Conservation (phyloP, 2,888 invertebrate genomes). For the Spatulosminthurus flaviceps region DNA sequence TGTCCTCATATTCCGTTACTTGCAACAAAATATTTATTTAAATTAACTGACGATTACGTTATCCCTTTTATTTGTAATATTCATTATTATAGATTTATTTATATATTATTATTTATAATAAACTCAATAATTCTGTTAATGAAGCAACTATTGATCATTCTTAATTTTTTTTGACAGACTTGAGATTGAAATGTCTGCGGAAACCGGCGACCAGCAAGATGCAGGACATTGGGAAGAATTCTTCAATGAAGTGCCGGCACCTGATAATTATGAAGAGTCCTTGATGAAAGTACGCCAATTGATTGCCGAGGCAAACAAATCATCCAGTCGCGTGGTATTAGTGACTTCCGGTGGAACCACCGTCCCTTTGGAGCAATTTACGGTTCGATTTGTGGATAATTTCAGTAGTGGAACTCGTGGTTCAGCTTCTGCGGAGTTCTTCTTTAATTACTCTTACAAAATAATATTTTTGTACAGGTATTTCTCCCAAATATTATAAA, state of each 20-base stretch:
- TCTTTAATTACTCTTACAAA: slow-evolving; percentile 79
- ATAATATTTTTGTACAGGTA: slow-evolving; percentile 90
- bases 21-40: no score
- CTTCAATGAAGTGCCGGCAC: slow-evolving; percentile 80
- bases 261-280: slow-evolving; percentile 79
- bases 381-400: slow-evolving; percentile 98
- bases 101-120: no score
- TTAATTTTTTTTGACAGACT: no score
- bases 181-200: slow-evolving; percentile 10
- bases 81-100: no score
- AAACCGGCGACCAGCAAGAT: neutral
- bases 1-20: no score
- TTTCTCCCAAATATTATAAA: neutral
- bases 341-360: slow-evolving; percentile 68
- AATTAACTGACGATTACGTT: no score
- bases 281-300: slow-evolving; percentile 75
- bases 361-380: slow-evolving; percentile 94
- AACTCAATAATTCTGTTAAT: no score
- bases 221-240: slow-evolving; percentile 80
- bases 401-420: slow-evolving; percentile 98
- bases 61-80: no score
- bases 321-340: slow-evolving; percentile 48
- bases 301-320: slow-evolving; percentile 34
- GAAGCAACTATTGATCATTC: no score
- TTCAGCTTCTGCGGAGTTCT: slow-evolving; percentile 94